Base-by-base conservation (phyloP, 2,888 invertebrate species). In the Nomada ferruginata region DNA sequence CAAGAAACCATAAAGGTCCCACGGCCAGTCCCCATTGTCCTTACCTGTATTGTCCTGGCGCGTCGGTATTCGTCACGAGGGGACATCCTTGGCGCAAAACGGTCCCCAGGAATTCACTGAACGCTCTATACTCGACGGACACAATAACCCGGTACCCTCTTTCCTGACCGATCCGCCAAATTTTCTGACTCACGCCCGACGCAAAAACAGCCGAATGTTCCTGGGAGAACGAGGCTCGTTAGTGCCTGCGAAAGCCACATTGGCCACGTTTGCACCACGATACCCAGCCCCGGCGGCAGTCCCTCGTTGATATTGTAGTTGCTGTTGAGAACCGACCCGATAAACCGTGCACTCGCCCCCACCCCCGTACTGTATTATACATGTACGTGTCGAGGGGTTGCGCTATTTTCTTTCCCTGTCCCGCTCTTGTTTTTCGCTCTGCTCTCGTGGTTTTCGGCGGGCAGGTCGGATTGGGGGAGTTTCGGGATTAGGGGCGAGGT, bases 141-240 rank as follows among this genome's bases (percentile, higher is more conserved):
- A 70, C 82, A 73, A 70, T 76, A 74, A 81, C 73, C 81, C 57
- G 70, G 53, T 79, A 61, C 68, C 61, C 61, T 64, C 44, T 11
- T 42, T 52, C 64, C 55, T 44, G 50, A 42, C 29, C 55, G 69
- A 72, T 66, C 66, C 68, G 74, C 68, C 70, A 77, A 74, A 83
- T 79, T 71, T 36, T 75, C 50, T 79, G 77, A 64, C 65, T 77
- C 77, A 68, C 47, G 70, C 76, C 68, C 29, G 26, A 23, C 36
- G 66, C 47, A 53, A 79, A 83, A 83, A 83, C 80, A 73, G 69
- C 70, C 61, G 50, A 7, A 15, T n/a, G 66, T 42, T 36, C 36
- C 66, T 20, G 52, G 44, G 64, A 26, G 26, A 61, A 15, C n/a
- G 47, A 15, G 29, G 36, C 74, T 82, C 64, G 81, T 78, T 76